Evolutionary conservation across 2,888 invertebrate genomes (phyloP), one percentile per base, ranked within the genome.

Genomic region (Yponomeuta plumbellus): DNA sequence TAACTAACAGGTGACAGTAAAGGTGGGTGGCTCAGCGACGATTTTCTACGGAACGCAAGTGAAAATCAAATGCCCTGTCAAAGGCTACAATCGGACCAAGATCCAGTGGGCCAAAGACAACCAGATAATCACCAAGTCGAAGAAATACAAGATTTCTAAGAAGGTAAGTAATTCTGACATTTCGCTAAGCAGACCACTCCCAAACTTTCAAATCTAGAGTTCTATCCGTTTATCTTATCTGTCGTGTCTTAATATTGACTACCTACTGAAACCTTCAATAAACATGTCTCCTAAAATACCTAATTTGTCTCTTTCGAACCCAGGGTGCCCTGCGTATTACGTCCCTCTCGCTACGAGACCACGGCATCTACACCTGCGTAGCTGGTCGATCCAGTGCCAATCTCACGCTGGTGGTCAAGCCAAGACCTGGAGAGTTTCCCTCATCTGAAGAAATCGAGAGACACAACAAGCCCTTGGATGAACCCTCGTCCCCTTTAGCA

Each of bases 11-110:
- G 94, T 97, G 17, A 95, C 96, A 0, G 92, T 98, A 0, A 97
- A 96, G 84, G 96, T 98, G 0, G 98, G 98, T 0, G 98, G 98
- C 0, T 95, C 95, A 1, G 98, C 98, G 0, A 96, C 96, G 0
- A 95, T 98, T 64, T 98, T 96, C 89, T 94, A 96, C 75, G 98
- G 98, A 11, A 97, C 97, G 0, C 96, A 96, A 76, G 94, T 98
- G 68, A 98, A 98, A 87, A 97, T 98, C 72, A 97, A 97, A 80
- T 98, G 98, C 79, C 98, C 98, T 0, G 97, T 97, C 23, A 97
- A 97, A 79, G 94, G 95, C 1, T 95, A 93, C 81, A 94, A 95
- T 79, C 91, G 97, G 70, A 95, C 96, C 0, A 95, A 95, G 81
- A 97, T 97, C 70, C 93, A 94, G 75, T 98, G 98, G 98, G 95